Percentiles rank a stretch among this genome's conserved stretches.
phyloP scores from a whole-genome alignment of 92 coral and sea anemone species.

The Bergia puertoricense region DNA sequence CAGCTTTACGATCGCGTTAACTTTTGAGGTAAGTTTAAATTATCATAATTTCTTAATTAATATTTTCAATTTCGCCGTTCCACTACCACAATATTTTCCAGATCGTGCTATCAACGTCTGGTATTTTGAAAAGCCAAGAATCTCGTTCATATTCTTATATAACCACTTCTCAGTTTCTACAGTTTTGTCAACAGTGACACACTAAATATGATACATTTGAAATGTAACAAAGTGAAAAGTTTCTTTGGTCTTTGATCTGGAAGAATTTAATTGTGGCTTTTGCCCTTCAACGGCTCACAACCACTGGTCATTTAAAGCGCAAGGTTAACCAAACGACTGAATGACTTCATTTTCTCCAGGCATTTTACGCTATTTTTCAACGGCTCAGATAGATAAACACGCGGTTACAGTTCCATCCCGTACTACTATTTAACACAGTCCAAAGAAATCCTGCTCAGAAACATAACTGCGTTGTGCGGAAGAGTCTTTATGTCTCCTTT shows the following conservation, averaged over 20 bases:
- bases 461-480: neutral
- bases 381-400: neutral
- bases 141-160: neutral
- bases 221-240: neutral
- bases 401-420: neutral
- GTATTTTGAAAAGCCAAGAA: neutral
- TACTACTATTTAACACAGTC: neutral
- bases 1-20: neutral
- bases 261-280: neutral
- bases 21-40: conserved; percentile 20
- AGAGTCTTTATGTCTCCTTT: neutral
- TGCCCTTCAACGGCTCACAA: neutral
- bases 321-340: neutral
- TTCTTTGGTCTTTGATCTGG: neutral
- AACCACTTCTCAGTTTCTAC: neutral
- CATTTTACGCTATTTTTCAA: neutral
- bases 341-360: neutral
- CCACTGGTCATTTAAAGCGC: neutral
- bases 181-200: neutral
- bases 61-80: neutral
- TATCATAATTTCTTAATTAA: neutral
- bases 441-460: neutral
- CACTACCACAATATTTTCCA: neutral
- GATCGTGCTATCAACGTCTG: neutral
- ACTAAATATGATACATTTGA: neutral